A percentile compares a stretch with the other conserved stretches of the same genome.
These are phyloP conservation scores for Dolichoris vasculosae DNA, from an alignment of 1,140 invertebrate species.

Conservation along the genomic window DNA sequence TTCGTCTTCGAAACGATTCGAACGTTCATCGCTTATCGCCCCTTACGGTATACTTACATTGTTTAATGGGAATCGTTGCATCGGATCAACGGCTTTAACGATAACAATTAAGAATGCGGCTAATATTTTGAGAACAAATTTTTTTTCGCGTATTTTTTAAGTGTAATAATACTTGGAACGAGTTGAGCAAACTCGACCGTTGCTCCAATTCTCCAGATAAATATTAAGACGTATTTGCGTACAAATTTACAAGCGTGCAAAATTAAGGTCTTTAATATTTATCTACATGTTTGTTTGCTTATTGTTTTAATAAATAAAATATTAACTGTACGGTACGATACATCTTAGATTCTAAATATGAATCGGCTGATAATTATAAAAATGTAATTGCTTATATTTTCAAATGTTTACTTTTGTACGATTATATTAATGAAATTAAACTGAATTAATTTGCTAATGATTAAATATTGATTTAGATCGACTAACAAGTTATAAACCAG, in stretches of 20 bases:
- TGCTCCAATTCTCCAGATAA: too few species aligned
- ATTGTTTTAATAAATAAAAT: too few species aligned
- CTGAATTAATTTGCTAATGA: background rate
- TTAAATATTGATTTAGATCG: conserved; percentile 4
- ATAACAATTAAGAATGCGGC: too few species aligned
- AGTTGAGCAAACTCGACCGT: too few species aligned
- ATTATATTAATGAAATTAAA: background rate
- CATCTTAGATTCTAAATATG: background rate
- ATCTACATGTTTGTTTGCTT: too few species aligned
- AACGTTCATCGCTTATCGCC: too few species aligned
- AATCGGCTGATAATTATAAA: background rate
- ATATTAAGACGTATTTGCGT: background rate
- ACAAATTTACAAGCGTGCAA: background rate
- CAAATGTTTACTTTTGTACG: background rate
- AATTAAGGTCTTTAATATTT: background rate
- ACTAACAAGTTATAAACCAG: background rate
- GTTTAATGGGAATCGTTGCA: too few species aligned
- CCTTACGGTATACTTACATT: too few species aligned
- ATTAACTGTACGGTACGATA: background rate
- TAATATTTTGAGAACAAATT: background rate
- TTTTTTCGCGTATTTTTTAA: background rate
- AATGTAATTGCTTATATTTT: background rate
- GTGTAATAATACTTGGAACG: too few species aligned
- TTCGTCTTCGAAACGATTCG: too few species aligned
- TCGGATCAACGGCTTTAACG: too few species aligned